Evolutionary conservation across 35 echinoderm and acorn worm genomes (phyloP).

Genomic region (Heliocidaris erythrogramma): DNA sequence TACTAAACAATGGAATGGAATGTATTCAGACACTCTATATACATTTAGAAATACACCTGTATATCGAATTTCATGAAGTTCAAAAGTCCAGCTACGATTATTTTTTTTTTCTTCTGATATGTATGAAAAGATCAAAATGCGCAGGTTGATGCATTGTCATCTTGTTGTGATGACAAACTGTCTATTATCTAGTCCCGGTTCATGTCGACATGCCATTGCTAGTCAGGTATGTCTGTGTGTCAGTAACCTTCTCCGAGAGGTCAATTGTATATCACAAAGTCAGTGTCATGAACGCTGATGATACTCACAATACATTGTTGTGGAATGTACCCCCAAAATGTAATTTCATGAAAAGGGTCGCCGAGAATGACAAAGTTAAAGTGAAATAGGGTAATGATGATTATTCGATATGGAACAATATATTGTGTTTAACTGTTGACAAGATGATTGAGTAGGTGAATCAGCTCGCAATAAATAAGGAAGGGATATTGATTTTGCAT

Average conservation of each 20-base stretch:
- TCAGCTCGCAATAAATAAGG: too few relatives aligned
- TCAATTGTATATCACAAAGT: not conserved
- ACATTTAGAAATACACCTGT: not conserved
- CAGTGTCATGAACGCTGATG: not conserved
- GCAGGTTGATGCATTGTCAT: not conserved
- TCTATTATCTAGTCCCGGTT: not conserved
- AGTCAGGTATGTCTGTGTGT: slow-evolving; percentile 7
- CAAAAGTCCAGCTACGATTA: not conserved
- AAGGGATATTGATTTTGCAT: not conserved
- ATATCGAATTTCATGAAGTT: not conserved
- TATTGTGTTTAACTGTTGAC: too few relatives aligned
- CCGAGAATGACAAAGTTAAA: not conserved
- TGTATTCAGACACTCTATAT: not conserved
- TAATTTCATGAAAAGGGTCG: too few relatives aligned
- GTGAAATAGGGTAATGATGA: not conserved
- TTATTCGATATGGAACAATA: not conserved
- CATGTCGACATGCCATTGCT: not conserved
- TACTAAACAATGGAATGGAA: not conserved
- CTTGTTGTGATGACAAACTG: not conserved
- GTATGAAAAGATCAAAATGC: not conserved
- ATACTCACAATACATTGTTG: not conserved
- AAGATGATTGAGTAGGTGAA: too few relatives aligned
- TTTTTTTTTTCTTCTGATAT: not conserved
- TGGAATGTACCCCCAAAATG: not conserved
- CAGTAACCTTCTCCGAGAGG: not conserved